phyloP scores from a whole-genome alignment of 2,888 invertebrate genomes.

The Macrosoma leucophasiata region DNA sequence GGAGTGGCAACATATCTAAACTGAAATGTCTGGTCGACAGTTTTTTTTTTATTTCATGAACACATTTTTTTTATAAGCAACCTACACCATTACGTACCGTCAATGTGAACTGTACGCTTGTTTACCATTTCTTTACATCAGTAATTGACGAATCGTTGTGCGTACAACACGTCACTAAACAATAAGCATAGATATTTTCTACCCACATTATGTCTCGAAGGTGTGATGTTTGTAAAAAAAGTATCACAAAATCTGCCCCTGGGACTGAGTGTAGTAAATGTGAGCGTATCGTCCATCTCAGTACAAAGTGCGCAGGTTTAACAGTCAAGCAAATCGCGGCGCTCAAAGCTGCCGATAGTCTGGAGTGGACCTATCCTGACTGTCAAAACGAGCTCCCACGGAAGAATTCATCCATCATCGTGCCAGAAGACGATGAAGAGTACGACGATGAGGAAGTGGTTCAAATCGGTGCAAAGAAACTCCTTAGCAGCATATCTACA shows the following conservation, averaged over 20 bases:
- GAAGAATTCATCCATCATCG: constrained; percentile 13
- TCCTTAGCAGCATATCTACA: constrained; percentile 11
- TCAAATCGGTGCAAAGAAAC: constrained; percentile 1
- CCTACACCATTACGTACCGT: no score
- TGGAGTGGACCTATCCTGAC: constrained; percentile 23
- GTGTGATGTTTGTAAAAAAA: constrained; percentile 2
- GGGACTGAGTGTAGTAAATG: constrained; percentile 9
- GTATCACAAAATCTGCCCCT: constrained; percentile 3
- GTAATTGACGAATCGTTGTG: no score
- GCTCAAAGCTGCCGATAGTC: constrained; percentile 13
- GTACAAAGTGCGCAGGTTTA: constrained; percentile 17
- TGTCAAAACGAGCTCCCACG: constrained; percentile 13
- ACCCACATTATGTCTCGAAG: not conserved
- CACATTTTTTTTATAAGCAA: no score
- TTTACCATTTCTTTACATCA: no score
- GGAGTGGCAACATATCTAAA: no score
- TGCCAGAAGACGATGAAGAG: constrained; percentile 17
- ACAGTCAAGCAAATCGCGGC: constrained; percentile 19
- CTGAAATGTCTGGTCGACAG: no score
- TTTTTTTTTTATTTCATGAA: no score
- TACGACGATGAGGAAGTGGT: constrained; percentile 5
- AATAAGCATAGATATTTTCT: no score
- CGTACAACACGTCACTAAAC: no score
- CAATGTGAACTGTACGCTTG: no score
- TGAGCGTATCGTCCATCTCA: constrained; percentile 9